These are phyloP conservation scores for Trichoplax adhaerens DNA, from an alignment of 37 sponge, comb jelly and placozoan species.

Conservation along the genomic window DNA sequence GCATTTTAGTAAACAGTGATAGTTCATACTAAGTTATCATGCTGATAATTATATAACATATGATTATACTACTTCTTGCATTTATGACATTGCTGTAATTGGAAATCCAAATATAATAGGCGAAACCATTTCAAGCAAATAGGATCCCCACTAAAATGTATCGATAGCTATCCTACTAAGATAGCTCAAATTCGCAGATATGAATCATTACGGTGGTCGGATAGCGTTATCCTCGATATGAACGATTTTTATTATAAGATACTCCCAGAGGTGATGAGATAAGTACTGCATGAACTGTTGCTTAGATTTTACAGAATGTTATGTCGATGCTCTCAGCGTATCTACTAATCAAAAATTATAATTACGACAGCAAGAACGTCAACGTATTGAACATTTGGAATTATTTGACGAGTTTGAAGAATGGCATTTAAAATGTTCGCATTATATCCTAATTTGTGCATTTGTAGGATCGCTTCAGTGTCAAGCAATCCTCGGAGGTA, in stretches of 20 bases:
- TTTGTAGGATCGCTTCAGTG: no score
- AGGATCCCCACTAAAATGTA: conserved; percentile 32
- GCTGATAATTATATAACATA: no score
- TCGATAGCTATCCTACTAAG: conserved; percentile 21
- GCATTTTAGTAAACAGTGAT: neutral
- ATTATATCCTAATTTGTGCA: conserved; percentile 32
- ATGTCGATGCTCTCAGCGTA: no score
- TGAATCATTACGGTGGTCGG: conserved; percentile 8
- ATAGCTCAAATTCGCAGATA: conserved; percentile 4
- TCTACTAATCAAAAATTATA: no score
- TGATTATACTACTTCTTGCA: no score
- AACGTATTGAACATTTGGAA: conserved; percentile 30
- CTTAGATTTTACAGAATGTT: no score
- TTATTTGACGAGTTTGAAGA: conserved; percentile 79
- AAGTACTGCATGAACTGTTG: no score
- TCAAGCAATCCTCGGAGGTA: no score
- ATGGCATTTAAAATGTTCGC: conserved; percentile 66
- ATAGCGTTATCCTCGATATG: conserved; percentile 37
- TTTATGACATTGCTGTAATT: conserved; percentile 4
- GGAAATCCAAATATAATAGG: conserved; percentile 14
- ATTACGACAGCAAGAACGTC: conserved; percentile 6
- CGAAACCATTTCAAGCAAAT: conserved; percentile 19
- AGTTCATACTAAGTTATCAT: neutral
- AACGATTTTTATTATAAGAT: conserved; percentile 26
- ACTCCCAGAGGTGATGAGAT: neutral